Conservation (phyloP, 2,888 invertebrate genomes). For the Zaprionus bogoriensis region DNA sequence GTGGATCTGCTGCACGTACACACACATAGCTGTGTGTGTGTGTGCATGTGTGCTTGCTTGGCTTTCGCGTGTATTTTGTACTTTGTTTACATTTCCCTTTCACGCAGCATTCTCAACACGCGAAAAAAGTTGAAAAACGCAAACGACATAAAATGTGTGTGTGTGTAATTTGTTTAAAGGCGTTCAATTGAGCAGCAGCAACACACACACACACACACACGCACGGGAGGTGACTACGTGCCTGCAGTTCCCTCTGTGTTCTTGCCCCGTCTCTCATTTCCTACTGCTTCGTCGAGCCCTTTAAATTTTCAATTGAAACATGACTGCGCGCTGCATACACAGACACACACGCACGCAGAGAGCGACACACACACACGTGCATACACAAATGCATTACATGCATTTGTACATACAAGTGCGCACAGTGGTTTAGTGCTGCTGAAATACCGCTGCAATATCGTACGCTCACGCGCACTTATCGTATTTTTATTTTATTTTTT, state of each 20-base stretch:
- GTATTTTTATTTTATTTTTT: conserved; percentile 34
- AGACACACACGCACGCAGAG: background rate
- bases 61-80: conserved; percentile 45
- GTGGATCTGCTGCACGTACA: conserved; percentile 6
- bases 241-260: background rate
- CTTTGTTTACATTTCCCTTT: conserved; percentile 76
- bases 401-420: conserved; percentile 7
- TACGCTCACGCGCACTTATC: conserved; percentile 56
- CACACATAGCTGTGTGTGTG: background rate
- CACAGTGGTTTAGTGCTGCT: conserved; percentile 32
- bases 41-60: conserved; percentile 9
- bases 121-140: conserved; percentile 8
- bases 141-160: conserved; percentile 27
- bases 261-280: background rate
- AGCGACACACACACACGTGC: conserved; percentile 22
- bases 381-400: conserved; percentile 5
- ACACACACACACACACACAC: conserved; percentile 13
- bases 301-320: conserved; percentile 72
- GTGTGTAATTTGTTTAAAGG: conserved; percentile 68
- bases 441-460: conserved; percentile 22
- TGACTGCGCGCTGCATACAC: conserved; percentile 51
- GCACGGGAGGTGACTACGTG: conserved; percentile 6
- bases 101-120: conserved; percentile 34
- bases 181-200: conserved; percentile 32
- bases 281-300: conserved; percentile 36